Evolutionary conservation across 2,888 invertebrate genomes (phyloP).

Genomic region (Pollenia griseotomentosa): DNA sequence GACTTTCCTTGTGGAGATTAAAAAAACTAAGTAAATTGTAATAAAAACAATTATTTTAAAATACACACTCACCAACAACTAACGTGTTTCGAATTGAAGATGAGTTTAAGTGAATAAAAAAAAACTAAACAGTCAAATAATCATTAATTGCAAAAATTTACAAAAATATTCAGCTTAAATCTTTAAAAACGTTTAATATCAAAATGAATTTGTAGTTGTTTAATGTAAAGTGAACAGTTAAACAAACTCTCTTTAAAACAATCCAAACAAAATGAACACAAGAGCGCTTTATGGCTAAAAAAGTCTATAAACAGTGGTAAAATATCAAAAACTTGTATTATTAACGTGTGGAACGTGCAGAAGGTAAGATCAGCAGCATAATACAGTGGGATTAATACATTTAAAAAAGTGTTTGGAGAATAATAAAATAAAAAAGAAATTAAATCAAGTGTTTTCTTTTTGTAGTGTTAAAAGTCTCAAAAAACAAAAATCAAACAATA

Average conservation of each 20-base stretch:
- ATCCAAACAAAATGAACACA: constrained; percentile 25
- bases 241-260: constrained; percentile 36
- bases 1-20: constrained; percentile 62
- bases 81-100: constrained; percentile 71
- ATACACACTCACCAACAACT: constrained; percentile 25
- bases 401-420: constrained; percentile 6
- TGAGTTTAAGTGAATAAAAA: constrained; percentile 33
- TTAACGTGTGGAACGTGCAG: constrained; percentile 77
- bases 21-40: constrained; percentile 3
- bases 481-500: constrained; percentile 45
- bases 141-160: constrained; percentile 7
- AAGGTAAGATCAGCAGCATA: constrained; percentile 78
- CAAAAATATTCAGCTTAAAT: not conserved
- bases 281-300: constrained; percentile 58
- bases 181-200: not conserved
- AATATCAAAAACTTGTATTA: constrained; percentile 78
- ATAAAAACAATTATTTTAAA: constrained; percentile 27
- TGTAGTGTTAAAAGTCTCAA: constrained; percentile 42
- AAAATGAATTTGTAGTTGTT: constrained; percentile 46
- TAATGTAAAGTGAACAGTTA: constrained; percentile 29
- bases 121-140: not conserved
- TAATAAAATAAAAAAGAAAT: constrained; percentile 45
- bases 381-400: not conserved
- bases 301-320: constrained; percentile 80
- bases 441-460: constrained; percentile 47